Base-by-base conservation (phyloP, 2,888 invertebrate species). In the Cryptocephalus primarius region DNA sequence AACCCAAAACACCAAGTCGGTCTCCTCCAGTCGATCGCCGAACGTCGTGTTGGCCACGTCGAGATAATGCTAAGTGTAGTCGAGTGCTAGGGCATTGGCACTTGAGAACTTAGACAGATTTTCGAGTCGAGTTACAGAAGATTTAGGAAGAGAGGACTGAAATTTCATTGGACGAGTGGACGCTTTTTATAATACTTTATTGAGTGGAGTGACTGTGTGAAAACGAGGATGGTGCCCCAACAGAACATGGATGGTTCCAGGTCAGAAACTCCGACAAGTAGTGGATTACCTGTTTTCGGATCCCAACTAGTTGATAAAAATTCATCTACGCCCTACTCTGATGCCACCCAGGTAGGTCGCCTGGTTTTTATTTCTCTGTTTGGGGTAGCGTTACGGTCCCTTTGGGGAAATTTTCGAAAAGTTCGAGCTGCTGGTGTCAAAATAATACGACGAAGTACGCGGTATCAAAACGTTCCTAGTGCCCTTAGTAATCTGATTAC, bases 261-360 rank as follows among this genome's bases (percentile, higher is more conserved):
- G 54, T 67, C 67, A 46, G 68, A 66, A 50, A 67, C 63, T 54
- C 66, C 66, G n/a, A 62, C 79, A 65, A 78, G 77, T 69, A 79
- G 78, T 61, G 73, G 76, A 59, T 13, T 32, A 42, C 81, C 83
- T 56, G 77, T 87, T 66, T 94, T 94, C 74, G 93, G 94, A 60
- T 94, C 93, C 48, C 86, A 89, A 70, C 78, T 85, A 63, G 86
- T 95, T 71, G 85, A 88, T 75, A 85, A 88, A 72, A 86, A 88
- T 70, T 93, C 94, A 33, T 77, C 83, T 45, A 96, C 95, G 50
- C 96, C 96, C 50, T 97, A 97, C 76, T 90, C 94, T 66, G 96
- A 97, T 78, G 96, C 96, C 53, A 97, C 96, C 62, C 88, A 90
- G 88, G 91, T 91, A 77, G 83, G 81, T 74, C 14, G 43, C 33